phyloP scores from a whole-genome alignment of 2,113 vertebrate genomes.

The Aspidoscelis tigris region DNA sequence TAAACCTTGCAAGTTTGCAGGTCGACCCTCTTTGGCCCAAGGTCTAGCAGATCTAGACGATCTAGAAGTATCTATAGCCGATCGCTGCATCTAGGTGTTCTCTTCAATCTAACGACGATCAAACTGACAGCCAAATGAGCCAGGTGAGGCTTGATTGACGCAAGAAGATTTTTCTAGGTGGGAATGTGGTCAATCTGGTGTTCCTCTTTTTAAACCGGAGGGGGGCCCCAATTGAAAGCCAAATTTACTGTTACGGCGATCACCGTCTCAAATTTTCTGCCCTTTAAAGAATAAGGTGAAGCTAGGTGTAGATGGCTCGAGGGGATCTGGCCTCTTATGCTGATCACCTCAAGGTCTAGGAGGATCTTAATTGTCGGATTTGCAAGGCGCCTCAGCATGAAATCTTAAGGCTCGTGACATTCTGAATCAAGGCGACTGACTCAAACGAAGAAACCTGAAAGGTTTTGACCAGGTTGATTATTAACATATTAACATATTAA shows the following conservation, averaged over 20 bases:
- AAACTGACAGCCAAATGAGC: constrained; percentile 94
- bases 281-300: constrained; percentile 89
- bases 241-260: constrained; percentile 90
- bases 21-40: constrained; percentile 95
- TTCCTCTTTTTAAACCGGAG: constrained; percentile 92
- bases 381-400: constrained; percentile 93
- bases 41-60: constrained; percentile 92
- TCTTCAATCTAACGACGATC: constrained; percentile 95
- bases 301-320: constrained; percentile 91
- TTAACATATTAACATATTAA: constrained; percentile 84
- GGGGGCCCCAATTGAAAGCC: constrained; percentile 89
- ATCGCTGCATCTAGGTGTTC: constrained; percentile 93
- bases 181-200: constrained; percentile 90
- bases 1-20: constrained; percentile 97
- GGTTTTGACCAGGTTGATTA: constrained; percentile 92
- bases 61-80: constrained; percentile 96
- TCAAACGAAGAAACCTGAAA: constrained; percentile 97
- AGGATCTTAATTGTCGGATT: constrained; percentile 92
- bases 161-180: constrained; percentile 92
- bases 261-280: constrained; percentile 89
- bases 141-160: constrained; percentile 95
- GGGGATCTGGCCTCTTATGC: constrained; percentile 92
- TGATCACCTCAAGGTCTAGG: constrained; percentile 93
- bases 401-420: constrained; percentile 94
- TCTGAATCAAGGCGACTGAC: constrained; percentile 94